Evolutionary conservation across 2,113 vertebrate genomes (phyloP).

Genomic region (Micromys minutus): DNA sequence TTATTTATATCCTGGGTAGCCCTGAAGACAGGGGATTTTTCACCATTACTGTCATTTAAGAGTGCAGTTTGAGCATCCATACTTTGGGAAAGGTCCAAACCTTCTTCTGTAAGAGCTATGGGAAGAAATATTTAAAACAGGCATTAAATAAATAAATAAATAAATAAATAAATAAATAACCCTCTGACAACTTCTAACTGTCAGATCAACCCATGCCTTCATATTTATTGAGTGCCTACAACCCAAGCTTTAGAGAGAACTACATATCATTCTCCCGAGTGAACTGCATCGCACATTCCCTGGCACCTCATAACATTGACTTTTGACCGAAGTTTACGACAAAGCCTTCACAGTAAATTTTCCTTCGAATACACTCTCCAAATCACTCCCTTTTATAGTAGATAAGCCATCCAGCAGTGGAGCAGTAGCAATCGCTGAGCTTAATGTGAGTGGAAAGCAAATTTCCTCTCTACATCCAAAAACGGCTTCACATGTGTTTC

Average conservation of each 20-base stretch:
- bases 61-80: background rate
- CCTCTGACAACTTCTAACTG: background rate
- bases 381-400: conserved; percentile 56
- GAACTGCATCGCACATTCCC: background rate
- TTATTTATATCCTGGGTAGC: background rate
- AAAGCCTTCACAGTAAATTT: conserved; percentile 39
- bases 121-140: background rate
- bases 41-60: background rate
- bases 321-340: conserved; percentile 63
- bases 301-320: conserved; percentile 60
- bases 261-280: conserved; percentile 38
- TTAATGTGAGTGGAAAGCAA: conserved; percentile 43
- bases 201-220: conserved; percentile 41
- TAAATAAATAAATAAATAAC: conserved; percentile 6
- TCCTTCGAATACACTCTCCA: conserved; percentile 52
- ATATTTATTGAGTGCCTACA: conserved; percentile 61
- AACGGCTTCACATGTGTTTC: conserved; percentile 44
- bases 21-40: background rate
- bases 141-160: background rate
- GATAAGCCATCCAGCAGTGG: conserved; percentile 27
- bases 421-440: conserved; percentile 58
- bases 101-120: background rate
- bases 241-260: background rate
- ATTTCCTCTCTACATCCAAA: conserved; percentile 23
- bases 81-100: background rate